These are phyloP conservation scores for Mizuhopecten yessoensis DNA, from an alignment of 1,140 invertebrate genomes.

Conservation along the genomic window DNA sequence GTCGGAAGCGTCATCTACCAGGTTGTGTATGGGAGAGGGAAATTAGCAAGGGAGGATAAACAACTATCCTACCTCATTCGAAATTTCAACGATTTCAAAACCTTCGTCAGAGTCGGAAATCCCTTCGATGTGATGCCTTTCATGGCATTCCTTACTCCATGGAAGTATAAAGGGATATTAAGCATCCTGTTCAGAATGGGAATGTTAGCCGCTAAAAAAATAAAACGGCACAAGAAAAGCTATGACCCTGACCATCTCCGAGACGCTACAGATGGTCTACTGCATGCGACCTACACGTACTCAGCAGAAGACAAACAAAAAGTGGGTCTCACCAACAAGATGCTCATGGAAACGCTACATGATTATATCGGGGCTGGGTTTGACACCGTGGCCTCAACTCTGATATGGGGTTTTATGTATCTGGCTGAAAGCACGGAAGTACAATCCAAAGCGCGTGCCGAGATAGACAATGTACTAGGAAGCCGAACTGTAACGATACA, in stretches of 20 bases:
- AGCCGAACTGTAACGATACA: slow-evolving; percentile 21
- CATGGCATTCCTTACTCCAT: slow-evolving; percentile 52
- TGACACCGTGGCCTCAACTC: slow-evolving; percentile 92
- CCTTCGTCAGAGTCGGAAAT: slow-evolving; percentile 61
- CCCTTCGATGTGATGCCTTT: slow-evolving; percentile 64
- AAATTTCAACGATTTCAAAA: slow-evolving; percentile 51
- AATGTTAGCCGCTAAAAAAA: background rate
- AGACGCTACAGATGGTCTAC: slow-evolving; percentile 54
- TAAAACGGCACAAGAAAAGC: slow-evolving; percentile 44
- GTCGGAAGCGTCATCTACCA: slow-evolving; percentile 66
- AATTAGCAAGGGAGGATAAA: slow-evolving; percentile 58
- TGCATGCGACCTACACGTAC: slow-evolving; percentile 42
- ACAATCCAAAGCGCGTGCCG: slow-evolving; percentile 55
- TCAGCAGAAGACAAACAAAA: background rate
- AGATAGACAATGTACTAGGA: slow-evolving; percentile 57
- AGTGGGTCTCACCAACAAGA: slow-evolving; percentile 6
- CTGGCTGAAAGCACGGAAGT: slow-evolving; percentile 53
- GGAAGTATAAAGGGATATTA: slow-evolving; percentile 45
- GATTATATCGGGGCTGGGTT: slow-evolving; percentile 94
- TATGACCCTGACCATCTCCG: slow-evolving; percentile 49
- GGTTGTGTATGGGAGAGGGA: slow-evolving; percentile 60
- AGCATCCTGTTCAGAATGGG: slow-evolving; percentile 41
- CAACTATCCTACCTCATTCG: slow-evolving; percentile 53
- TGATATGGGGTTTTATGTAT: slow-evolving; percentile 84
- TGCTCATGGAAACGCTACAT: slow-evolving; percentile 54